Percentiles rank a stretch among this genome's conserved stretches.
Evolutionary conservation across 2,797 vertebrate genomes (phyloP).

Genomic region (Xenentodon cancila): DNA sequence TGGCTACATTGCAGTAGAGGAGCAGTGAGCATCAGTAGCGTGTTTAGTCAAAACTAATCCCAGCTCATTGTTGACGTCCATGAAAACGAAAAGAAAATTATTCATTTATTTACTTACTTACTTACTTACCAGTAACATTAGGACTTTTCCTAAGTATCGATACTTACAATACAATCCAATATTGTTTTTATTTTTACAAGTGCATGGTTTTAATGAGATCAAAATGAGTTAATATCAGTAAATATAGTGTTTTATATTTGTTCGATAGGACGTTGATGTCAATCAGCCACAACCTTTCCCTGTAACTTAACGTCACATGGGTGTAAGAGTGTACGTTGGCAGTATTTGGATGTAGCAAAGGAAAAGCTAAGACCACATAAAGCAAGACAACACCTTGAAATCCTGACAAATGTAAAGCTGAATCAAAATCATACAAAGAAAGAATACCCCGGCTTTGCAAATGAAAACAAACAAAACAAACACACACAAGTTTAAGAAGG

Average conservation of each 20-base stretch:
- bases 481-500: conserved; percentile 68
- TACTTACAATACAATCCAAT: too few species aligned
- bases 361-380: conserved; percentile 40
- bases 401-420: conserved; percentile 66
- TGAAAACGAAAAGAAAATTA: too few species aligned
- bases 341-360: conserved; percentile 9
- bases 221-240: too few species aligned
- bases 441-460: conserved; percentile 56
- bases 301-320: not conserved
- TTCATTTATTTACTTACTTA: not conserved
- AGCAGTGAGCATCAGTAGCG: conserved; percentile 13
- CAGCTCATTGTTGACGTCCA: too few species aligned
- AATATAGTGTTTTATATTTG: too few species aligned
- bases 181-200: too few species aligned
- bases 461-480: conserved; percentile 71
- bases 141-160: not conserved
- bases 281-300: conserved; percentile 1
- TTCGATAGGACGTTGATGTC: not conserved
- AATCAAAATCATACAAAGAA: conserved; percentile 65
- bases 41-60: conserved; percentile 8
- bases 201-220: too few species aligned
- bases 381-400: conserved; percentile 50
- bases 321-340: not conserved
- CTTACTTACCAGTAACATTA: not conserved
- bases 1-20: not conserved